Base-by-base conservation (phyloP, 2,797 vertebrate species). In the Sebastes elongatus region DNA sequence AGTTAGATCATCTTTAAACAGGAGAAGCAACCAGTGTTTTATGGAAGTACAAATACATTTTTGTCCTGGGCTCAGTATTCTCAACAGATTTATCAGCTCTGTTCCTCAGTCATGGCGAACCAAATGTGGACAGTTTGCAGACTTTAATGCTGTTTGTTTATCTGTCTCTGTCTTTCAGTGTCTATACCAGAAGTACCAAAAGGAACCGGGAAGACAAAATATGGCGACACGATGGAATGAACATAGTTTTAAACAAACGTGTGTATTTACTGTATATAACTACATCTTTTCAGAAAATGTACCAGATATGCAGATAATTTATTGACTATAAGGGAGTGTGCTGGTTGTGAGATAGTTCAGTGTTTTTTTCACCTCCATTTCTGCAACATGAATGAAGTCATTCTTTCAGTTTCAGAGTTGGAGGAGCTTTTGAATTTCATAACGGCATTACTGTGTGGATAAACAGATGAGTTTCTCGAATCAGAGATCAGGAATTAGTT, bases 181-280 rank as follows among this genome's bases (percentile, higher is more conserved):
- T 28, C 88, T 57, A 76, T 80, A 73, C 59, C 71, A 72, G 83
- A 88, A 13, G 89, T 91, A 49, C 6, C 92, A 42, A 27, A 86
- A 62, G 82, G 59, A 52, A 62, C 93, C 1, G 78, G 65, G 76
- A 92, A 89, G 78, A 96, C 95, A 71, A 90, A 86, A 83, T 96
- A 96, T 76, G 96, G 95, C 1, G 96, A 96, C 4, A 38, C 71
- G 61, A 95, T 96, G 89, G 95, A 96, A 1, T 96, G 66, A 94
- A 77, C 20, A 23, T 46, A 11, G n/a, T 78, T 76, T 56, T 18
- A 46, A 65, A 82, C 49, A 25, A 32, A 69, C 0, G 1, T 80
- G 28, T 75, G 76, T 63, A 75, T 83, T 27, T 55, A 10, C 11
- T 80, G 66, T 87, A 65, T 56, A 59, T 61, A 79, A 32, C 11